Percentiles rank a stretch among this genome's conserved stretches.
Evolutionary conservation across 2,797 vertebrate species (phyloP).

Genomic region (Halcyon smyrnensis): DNA sequence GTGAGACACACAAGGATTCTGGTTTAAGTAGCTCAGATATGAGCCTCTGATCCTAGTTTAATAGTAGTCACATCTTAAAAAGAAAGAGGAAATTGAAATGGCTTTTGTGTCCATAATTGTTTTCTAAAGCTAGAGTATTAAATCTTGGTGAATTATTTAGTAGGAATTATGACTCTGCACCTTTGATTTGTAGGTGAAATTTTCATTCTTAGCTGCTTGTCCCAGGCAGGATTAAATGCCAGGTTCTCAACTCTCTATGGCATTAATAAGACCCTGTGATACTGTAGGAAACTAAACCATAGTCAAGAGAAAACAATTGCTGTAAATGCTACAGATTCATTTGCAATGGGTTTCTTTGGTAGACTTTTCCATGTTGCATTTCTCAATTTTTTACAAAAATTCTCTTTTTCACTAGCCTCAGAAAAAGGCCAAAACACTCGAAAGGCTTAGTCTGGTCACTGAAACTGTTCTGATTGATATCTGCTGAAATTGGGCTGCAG

Average conservation of each 20-base stretch:
- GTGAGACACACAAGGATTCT: background rate
- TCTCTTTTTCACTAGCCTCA: background rate
- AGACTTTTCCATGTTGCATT: background rate
- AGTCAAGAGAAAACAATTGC: background rate
- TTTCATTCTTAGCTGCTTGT: slow-evolving; percentile 57
- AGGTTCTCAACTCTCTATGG: slow-evolving; percentile 14
- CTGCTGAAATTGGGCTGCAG: background rate
- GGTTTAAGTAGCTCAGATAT: slow-evolving; percentile 12
- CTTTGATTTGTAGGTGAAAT: slow-evolving; percentile 67
- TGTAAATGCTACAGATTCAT: background rate
- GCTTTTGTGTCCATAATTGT: slow-evolving; percentile 47
- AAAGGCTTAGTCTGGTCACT: background rate
- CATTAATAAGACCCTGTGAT: slow-evolving; percentile 36
- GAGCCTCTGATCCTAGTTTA: slow-evolving; percentile 49
- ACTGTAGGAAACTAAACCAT: slow-evolving; percentile 47
- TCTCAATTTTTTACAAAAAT: background rate
- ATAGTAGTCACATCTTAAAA: slow-evolving; percentile 57
- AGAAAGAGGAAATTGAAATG: slow-evolving; percentile 46
- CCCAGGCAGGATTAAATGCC: slow-evolving; percentile 41
- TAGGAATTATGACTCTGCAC: slow-evolving; percentile 43
- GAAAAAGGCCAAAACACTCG: background rate
- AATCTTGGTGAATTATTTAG: slow-evolving; percentile 59
- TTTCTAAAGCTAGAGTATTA: slow-evolving; percentile 55
- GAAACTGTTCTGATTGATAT: background rate
- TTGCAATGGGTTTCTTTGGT: background rate